These are phyloP conservation scores for Paralichthys olivaceus DNA, from an alignment of 2,113 vertebrate genomes.

Conservation along the genomic window DNA sequence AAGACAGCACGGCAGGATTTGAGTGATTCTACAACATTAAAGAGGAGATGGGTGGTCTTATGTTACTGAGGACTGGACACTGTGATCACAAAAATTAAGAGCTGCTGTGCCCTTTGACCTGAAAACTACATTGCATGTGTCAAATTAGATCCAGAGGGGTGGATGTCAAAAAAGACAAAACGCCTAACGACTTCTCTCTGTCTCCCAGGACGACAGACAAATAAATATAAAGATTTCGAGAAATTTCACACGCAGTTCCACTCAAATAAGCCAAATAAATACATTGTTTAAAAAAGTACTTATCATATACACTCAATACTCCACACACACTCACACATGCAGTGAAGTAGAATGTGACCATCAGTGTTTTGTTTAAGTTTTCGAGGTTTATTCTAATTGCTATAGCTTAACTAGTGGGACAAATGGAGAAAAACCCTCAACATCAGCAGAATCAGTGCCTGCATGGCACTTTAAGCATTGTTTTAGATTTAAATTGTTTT, in stretches of 20 bases:
- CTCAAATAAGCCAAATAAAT: neutral
- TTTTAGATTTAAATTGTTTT: no score
- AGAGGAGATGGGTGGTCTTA: neutral
- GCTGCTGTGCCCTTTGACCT: slow-evolving; percentile 20
- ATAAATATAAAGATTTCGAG: slow-evolving; percentile 13
- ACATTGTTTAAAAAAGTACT: neutral
- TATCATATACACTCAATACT: neutral
- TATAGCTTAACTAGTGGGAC: no score
- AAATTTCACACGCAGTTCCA: neutral
- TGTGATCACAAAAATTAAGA: neutral
- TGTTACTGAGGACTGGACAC: no score
- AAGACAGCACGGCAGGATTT: neutral
- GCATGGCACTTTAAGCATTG: no score
- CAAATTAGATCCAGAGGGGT: neutral
- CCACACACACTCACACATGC: no score
- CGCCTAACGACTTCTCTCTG: neutral
- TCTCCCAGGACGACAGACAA: neutral
- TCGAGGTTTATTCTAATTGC: no score
- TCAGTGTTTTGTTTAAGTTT: no score
- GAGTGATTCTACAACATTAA: neutral
- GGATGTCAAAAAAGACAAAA: neutral
- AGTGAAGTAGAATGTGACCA: no score
- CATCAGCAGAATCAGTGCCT: no score
- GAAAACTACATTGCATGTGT: slow-evolving; percentile 19
- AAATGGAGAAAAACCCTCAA: no score